These are phyloP conservation scores for Nothoprocta perdicaria DNA, from an alignment of 2,113 vertebrate species.

Conservation along the genomic window DNA sequence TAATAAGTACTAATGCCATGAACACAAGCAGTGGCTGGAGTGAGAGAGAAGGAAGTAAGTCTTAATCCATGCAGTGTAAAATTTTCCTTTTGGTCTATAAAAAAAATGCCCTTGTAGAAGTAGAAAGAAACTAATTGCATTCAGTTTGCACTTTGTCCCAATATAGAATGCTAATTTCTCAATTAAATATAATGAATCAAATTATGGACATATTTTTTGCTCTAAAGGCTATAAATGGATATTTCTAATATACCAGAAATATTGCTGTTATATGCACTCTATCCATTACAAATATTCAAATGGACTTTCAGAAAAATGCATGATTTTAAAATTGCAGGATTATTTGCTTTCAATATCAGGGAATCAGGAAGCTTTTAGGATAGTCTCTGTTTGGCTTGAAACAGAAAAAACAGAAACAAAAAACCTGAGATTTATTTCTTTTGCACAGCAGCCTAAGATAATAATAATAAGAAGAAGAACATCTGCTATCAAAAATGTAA, in stretches of 20 bases:
- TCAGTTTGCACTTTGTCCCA: background rate
- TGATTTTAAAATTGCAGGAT: background rate
- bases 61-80: background rate
- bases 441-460: background rate
- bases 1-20: slow-evolving; percentile 26
- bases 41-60: background rate
- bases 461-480: background rate
- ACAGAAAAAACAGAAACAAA: background rate
- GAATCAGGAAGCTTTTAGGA: background rate
- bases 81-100: background rate
- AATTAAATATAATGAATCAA: background rate
- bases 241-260: background rate
- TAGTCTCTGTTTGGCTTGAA: background rate
- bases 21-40: background rate
- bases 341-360: background rate
- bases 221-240: background rate
- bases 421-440: background rate
- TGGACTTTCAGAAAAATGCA: background rate
- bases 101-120: background rate
- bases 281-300: background rate
- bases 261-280: background rate
- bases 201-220: slow-evolving; percentile 17
- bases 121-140: background rate
- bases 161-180: background rate
- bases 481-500: background rate